Conservation (phyloP, 2,113 vertebrate species). For the Panthera uncia region DNA sequence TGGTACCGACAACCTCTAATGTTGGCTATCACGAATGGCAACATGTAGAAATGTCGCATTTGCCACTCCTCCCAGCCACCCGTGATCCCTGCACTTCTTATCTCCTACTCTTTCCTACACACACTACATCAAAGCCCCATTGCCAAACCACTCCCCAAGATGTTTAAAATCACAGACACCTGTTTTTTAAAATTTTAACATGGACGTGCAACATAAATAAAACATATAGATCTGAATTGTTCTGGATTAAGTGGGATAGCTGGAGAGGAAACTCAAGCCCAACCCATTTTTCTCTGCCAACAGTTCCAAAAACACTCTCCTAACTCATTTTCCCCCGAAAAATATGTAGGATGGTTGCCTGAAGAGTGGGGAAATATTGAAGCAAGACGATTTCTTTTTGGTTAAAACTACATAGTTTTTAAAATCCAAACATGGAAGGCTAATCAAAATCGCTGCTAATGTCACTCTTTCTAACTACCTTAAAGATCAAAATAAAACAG, state of each 20-base stretch:
- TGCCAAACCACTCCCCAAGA: background rate
- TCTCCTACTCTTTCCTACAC: background rate
- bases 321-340: background rate
- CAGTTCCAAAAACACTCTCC: background rate
- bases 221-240: background rate
- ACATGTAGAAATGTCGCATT: background rate
- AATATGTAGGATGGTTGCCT: background rate
- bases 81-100: background rate
- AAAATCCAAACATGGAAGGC: background rate
- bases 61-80: background rate
- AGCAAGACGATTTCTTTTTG: background rate
- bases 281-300: background rate
- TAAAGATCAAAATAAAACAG: background rate
- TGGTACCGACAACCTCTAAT: background rate
- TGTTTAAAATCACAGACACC: background rate
- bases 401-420: background rate
- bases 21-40: background rate
- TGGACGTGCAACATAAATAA: background rate
- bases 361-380: background rate
- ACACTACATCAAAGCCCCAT: background rate
- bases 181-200: background rate
- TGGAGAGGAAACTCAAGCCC: background rate
- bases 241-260: background rate
- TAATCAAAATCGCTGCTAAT: background rate
- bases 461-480: background rate